Evolutionary conservation across 2,888 invertebrate genomes (phyloP).

Genomic region (Saturnia japonica): DNA sequence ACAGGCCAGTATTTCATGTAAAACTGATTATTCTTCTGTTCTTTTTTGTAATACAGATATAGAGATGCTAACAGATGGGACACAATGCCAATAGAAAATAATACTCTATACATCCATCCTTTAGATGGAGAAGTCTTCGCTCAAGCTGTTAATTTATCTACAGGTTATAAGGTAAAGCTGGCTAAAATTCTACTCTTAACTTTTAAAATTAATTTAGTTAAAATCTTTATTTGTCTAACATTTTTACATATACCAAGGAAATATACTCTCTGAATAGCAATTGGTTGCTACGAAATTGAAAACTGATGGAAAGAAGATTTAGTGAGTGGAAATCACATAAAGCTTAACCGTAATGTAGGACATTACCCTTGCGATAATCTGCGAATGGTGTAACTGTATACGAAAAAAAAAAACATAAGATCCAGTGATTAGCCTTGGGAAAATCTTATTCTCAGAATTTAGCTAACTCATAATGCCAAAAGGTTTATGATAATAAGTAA

Average conservation of each 20-base stretch:
- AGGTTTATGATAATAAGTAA: background rate
- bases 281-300: too few species aligned
- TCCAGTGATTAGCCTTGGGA: background rate
- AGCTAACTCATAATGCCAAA: too few species aligned
- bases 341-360: background rate
- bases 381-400: background rate
- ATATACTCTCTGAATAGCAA: too few species aligned
- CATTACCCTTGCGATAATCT: background rate
- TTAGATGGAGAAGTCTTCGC: slow-evolving; percentile 89
- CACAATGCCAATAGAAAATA: slow-evolving; percentile 56
- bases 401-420: background rate
- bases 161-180: slow-evolving; percentile 83
- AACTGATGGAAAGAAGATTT: too few species aligned
- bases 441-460: too few species aligned
- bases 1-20: background rate
- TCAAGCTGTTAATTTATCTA: slow-evolving; percentile 86
- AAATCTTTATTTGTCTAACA: too few species aligned
- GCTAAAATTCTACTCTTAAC: background rate
- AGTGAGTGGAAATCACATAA: background rate
- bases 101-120: slow-evolving; percentile 84
- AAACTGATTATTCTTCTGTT: background rate
- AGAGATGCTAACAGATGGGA: slow-evolving; percentile 82
- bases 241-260: too few species aligned
- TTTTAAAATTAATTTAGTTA: background rate
- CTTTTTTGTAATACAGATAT: slow-evolving; percentile 65